Evolutionary conservation across 2,888 invertebrate species (phyloP), one percentile per base, ranked within the genome.

Genomic region (Aradus depressus): DNA sequence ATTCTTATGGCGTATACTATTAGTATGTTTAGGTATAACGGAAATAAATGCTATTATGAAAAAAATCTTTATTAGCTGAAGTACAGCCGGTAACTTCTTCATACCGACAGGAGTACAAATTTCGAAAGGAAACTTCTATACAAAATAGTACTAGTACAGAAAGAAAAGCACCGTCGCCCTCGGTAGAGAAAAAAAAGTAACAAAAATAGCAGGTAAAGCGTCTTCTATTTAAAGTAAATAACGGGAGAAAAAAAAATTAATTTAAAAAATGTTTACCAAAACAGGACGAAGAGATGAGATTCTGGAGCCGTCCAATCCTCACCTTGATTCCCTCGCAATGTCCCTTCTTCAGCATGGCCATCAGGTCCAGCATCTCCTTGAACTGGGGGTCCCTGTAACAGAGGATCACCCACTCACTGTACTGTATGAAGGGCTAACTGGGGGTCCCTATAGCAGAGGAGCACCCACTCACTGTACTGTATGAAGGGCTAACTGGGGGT

Each of bases 331-430:
- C 91, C 67, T 95, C 92, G 65, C 96, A 92, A 66, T 89, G 85
- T 2, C 97, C 97, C 66, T 92, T 91, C 70, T 97, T 97, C 44
- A 98, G 73, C 85, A 92, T 91, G 5, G 97, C 93, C 64, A 98
- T 77, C 50, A 98, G 72, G 65, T 96, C 92, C 16, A 98, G 71
- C 86, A 98, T 91, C 70, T 95, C 88, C 65, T 89, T 89, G 67
- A 96, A 95, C 66, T 95, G 91, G 0, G 91, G 89, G 72, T 97
- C 96, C 35, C 79, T 75, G 48, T 12, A 49, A 37, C 25, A n/a
- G n/a, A n/a, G n/a, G n/a, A n/a, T n/a, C n/a, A n/a, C n/a, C n/a
- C n/a, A n/a, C n/a, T n/a, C n/a, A n/a, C n/a, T n/a, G n/a, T n/a
- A n/a, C n/a, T n/a, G n/a, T n/a, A n/a, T n/a, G n/a, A n/a, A n/a